Evolutionary conservation across 2,113 vertebrate genomes (phyloP).

Genomic region (Mesocricetus auratus): DNA sequence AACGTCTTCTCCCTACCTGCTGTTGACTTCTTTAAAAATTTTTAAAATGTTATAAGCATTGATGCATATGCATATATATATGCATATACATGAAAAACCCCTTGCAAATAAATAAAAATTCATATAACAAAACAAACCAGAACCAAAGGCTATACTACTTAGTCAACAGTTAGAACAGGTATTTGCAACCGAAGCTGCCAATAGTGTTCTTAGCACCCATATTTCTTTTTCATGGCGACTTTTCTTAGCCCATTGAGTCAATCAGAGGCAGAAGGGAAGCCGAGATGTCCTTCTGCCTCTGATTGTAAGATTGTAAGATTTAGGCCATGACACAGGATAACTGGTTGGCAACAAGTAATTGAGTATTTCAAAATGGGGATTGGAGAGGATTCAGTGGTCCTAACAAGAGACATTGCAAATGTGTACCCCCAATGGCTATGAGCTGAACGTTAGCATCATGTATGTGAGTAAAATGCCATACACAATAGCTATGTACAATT

Average conservation of each 20-base stretch:
- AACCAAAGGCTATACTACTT: not conserved
- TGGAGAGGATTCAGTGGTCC: not conserved
- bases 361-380: not conserved
- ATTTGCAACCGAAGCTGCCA: not conserved
- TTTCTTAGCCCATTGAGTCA: not conserved
- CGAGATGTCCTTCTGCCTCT: not conserved
- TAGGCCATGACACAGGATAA: not conserved
- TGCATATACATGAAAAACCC: not conserved
- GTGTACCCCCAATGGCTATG: not conserved
- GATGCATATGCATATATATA: not conserved
- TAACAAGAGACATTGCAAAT: not conserved
- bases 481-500: not conserved
- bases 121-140: not conserved
- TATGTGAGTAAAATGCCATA: not conserved
- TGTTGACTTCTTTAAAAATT: not conserved
- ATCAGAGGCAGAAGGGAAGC: no score
- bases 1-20: slow-evolving; percentile 3
- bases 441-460: not conserved
- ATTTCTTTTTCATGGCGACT: not conserved
- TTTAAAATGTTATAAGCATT: not conserved
- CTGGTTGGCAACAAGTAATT: not conserved
- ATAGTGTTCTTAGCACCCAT: not conserved
- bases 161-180: not conserved
- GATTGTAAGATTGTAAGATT: not conserved
- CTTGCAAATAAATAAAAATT: not conserved